Evolutionary conservation across 2,888 invertebrate genomes (phyloP).

Genomic region (Notocelia uddmanniana): DNA sequence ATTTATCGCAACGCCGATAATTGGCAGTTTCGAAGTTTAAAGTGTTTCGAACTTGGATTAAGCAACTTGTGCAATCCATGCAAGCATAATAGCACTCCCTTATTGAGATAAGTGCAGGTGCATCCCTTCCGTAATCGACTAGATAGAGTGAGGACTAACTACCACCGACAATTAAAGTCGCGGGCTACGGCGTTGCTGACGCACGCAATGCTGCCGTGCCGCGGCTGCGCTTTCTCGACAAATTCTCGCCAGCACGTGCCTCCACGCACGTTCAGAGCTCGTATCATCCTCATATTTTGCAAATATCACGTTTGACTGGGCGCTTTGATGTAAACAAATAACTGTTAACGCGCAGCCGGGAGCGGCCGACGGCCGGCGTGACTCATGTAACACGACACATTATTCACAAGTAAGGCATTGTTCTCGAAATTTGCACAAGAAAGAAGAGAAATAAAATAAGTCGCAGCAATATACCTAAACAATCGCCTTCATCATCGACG

Average conservation of each 20-base stretch:
- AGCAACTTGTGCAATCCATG: too few species aligned
- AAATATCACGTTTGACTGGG: conserved; percentile 13
- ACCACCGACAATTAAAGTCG: neutral
- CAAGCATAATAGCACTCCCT: neutral
- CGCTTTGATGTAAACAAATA: conserved; percentile 19
- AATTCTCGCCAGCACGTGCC: conserved; percentile 25
- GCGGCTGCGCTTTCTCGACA: conserved; percentile 33
- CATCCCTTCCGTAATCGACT: neutral
- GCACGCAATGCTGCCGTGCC: neutral
- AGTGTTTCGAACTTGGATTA: too few species aligned
- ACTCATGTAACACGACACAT: conserved; percentile 21
- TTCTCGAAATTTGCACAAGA: conserved; percentile 35
- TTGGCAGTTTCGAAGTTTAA: too few species aligned
- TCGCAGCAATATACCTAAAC: conserved; percentile 20
- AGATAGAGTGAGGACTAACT: neutral
- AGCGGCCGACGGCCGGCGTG: neutral
- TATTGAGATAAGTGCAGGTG: too few species aligned
- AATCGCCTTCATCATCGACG: conserved; percentile 15
- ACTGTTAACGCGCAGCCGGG: conserved; percentile 7
- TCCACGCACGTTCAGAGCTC: conserved; percentile 21
- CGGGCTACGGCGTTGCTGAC: neutral
- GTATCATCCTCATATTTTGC: conserved; percentile 1
- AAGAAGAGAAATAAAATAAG: conserved; percentile 7
- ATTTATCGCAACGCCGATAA: too few species aligned
- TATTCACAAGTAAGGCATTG: conserved; percentile 19